Conservation (phyloP, 2,113 vertebrate genomes). For the Phocoena phocoena region DNA sequence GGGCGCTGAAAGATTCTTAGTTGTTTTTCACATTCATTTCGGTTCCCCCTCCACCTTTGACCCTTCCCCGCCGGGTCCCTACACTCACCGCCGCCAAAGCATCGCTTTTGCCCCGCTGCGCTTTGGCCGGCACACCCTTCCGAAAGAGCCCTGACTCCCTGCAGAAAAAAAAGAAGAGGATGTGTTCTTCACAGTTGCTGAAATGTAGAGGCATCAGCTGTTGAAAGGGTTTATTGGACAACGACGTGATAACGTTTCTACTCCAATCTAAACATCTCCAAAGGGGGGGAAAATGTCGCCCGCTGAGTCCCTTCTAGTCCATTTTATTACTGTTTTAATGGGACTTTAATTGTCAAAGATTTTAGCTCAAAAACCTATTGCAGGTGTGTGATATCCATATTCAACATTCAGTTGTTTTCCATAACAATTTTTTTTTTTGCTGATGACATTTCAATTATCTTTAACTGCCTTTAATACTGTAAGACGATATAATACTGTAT, state of each 20-base stretch:
- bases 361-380: not conserved
- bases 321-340: constrained; percentile 37
- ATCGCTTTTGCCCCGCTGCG: not conserved
- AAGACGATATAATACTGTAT: not conserved
- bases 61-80: not conserved
- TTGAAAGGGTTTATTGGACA: constrained; percentile 52
- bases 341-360: constrained; percentile 27
- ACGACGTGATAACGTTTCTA: constrained; percentile 12
- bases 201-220: constrained; percentile 36
- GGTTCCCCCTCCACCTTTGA: constrained; percentile 18
- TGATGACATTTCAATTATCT: not conserved
- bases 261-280: constrained; percentile 56
- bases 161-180: rapidly evolving
- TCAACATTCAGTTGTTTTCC: not conserved
- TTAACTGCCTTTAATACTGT: not conserved
- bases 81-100: not conserved
- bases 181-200: not conserved
- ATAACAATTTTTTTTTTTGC: not conserved
- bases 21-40: not conserved
- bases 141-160: not conserved
- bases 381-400: not conserved
- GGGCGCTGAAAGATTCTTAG: not conserved
- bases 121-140: not conserved
- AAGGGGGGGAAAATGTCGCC: not conserved
- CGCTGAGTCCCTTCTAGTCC: constrained; percentile 11